Conservation (phyloP, 2,888 invertebrate genomes). For the Julus scanicus region DNA sequence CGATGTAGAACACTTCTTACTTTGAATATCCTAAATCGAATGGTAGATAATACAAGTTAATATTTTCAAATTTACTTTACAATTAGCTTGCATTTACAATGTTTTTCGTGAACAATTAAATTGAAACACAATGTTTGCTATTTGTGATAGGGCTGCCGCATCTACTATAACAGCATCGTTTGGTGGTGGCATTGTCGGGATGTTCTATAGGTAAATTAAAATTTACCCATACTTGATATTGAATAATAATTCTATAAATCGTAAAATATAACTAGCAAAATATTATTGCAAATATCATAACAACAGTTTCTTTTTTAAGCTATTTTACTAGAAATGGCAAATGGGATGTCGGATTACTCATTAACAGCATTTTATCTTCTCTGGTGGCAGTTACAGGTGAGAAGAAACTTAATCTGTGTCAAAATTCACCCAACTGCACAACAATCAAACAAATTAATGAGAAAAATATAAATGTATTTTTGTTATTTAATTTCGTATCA, state of each 20-base stretch:
- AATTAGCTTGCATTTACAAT: background rate
- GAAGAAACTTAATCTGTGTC: background rate
- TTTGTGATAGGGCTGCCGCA: slow-evolving; percentile 50
- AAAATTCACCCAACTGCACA: background rate
- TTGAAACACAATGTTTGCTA: background rate
- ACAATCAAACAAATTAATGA: no score
- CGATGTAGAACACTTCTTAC: no score
- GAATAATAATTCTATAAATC: background rate
- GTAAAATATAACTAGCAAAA: background rate
- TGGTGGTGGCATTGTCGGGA: slow-evolving; percentile 62
- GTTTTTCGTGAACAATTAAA: no score
- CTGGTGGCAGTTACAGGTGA: slow-evolving; percentile 84
- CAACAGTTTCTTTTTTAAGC: slow-evolving; percentile 44
- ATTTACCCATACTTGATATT: background rate
- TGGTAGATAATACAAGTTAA: no score
- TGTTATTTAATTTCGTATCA: no score
- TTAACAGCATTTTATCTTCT: slow-evolving; percentile 88
- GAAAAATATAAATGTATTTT: no score
- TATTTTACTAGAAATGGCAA: slow-evolving; percentile 66
- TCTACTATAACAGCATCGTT: slow-evolving; percentile 62
- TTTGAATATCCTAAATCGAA: no score
- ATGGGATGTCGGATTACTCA: slow-evolving; percentile 84
- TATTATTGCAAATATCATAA: background rate
- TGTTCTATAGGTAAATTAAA: slow-evolving; percentile 61
- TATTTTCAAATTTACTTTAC: no score